These are phyloP conservation scores for Mirza zaza DNA, from an alignment of 2,113 vertebrate genomes.

Conservation along the genomic window DNA sequence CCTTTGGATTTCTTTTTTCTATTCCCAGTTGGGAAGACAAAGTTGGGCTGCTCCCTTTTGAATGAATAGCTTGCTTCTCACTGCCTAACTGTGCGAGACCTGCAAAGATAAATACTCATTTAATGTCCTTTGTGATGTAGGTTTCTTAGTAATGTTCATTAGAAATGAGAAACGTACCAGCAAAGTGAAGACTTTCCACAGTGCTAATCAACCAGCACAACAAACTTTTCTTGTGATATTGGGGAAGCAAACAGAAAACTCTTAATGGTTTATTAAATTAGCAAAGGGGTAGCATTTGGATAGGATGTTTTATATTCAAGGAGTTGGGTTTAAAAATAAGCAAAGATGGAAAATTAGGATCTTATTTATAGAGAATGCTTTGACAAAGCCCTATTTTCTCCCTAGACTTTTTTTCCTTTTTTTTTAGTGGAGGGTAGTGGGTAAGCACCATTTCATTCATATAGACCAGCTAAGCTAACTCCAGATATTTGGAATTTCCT, in stretches of 20 bases:
- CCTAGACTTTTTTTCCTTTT: not conserved
- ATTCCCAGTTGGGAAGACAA: not conserved
- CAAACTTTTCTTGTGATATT: not conserved
- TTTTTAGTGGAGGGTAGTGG: too few species aligned
- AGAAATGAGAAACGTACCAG: not conserved
- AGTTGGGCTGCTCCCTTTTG: not conserved
- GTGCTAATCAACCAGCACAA: not conserved
- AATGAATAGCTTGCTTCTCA: not conserved
- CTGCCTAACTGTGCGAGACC: not conserved
- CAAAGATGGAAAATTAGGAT: not conserved
- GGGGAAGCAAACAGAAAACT: not conserved
- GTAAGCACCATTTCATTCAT: not conserved
- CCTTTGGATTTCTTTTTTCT: not conserved
- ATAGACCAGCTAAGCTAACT: not conserved
- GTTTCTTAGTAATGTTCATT: not conserved
- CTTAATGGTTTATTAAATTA: not conserved
- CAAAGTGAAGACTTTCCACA: not conserved
- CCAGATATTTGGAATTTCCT: not conserved
- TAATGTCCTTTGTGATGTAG: not conserved
- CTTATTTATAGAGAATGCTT: not conserved
- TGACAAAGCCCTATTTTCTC: not conserved
- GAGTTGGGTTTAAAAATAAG: conserved; percentile 48
- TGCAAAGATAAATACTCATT: not conserved
- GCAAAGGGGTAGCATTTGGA: not conserved
- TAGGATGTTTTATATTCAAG: not conserved